Percentiles rank a stretch among this genome's conserved stretches.
phyloP scores from a whole-genome alignment of 1,140 invertebrate genomes.

The Macrosteles quadrilineatus region DNA sequence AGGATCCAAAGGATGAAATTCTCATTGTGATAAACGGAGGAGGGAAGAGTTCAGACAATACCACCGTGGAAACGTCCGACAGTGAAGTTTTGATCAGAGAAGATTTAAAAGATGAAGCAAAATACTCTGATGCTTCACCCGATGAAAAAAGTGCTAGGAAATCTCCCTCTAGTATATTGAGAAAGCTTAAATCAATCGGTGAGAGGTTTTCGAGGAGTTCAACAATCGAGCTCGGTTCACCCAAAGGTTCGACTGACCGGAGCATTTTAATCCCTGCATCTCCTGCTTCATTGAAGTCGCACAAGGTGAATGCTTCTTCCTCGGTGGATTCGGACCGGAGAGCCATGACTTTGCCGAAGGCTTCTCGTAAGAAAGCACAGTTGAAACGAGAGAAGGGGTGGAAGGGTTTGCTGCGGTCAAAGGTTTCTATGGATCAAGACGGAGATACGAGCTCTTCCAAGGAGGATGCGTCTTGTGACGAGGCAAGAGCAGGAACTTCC shows the following conservation, averaged over 20 bases:
- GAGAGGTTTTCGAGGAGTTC: constrained; percentile 31
- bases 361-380: constrained; percentile 22
- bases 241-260: constrained; percentile 26
- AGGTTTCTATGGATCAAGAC: constrained; percentile 24
- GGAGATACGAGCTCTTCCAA: constrained; percentile 9
- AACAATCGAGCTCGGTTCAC: constrained; percentile 24
- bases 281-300: constrained; percentile 30
- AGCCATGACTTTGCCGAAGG: constrained; percentile 32
- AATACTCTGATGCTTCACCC: constrained; percentile 24
- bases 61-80: neutral
- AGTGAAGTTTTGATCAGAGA: neutral
- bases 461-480: constrained; percentile 14
- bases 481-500: neutral
- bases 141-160: constrained; percentile 24
- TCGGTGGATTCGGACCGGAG: constrained; percentile 22
- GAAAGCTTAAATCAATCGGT: constrained; percentile 28
- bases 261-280: constrained; percentile 26
- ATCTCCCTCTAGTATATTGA: constrained; percentile 30
- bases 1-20: constrained; percentile 26
- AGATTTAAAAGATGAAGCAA: constrained; percentile 6
- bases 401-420: constrained; percentile 26
- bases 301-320: constrained; percentile 24
- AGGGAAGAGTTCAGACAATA: neutral
- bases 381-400: constrained; percentile 29
- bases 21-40: constrained; percentile 28